Percentiles rank a stretch among this genome's conserved stretches.
phyloP scores from a whole-genome alignment of 2,113 vertebrate genomes.

The Aix galericulata region DNA sequence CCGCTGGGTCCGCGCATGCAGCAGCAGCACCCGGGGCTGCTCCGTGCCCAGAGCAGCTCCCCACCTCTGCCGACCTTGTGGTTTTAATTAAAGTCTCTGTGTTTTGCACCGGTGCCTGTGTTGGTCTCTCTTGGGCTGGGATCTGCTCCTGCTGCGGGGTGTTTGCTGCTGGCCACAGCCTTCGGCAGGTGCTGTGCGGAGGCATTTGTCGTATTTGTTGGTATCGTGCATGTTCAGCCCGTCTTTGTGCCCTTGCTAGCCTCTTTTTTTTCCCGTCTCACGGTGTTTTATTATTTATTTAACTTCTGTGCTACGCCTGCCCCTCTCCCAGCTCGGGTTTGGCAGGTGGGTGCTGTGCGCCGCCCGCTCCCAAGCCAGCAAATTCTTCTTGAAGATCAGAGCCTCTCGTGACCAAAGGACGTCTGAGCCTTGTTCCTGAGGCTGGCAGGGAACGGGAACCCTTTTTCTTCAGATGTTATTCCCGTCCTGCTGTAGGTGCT shows the following conservation, averaged over 20 bases:
- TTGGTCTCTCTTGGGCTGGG: background rate
- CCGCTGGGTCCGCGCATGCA: rapidly evolving
- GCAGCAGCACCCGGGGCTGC: background rate
- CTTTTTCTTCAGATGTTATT: constrained; percentile 26
- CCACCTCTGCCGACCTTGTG: background rate
- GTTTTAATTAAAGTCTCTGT: constrained; percentile 49
- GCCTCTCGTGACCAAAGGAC: background rate
- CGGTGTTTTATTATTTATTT: background rate
- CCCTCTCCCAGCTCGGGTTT: background rate
- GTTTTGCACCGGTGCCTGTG: constrained; percentile 35
- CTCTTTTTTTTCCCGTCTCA: background rate
- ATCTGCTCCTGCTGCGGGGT: background rate
- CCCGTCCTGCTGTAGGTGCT: background rate
- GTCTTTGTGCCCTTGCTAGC: background rate
- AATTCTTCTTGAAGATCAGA: background rate
- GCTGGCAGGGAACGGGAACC: constrained; percentile 8
- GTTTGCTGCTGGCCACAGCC: background rate
- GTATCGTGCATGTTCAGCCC: background rate
- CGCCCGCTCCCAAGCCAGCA: background rate
- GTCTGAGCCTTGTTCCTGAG: background rate
- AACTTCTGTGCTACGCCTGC: background rate
- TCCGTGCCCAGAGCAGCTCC: rapidly evolving
- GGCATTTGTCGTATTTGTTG: background rate
- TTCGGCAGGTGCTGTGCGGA: background rate
- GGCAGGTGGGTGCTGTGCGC: background rate